A percentile compares a stretch with the other conserved stretches of the same genome.
phyloP scores from a whole-genome alignment of 2,113 vertebrate species.

The Scomber colias region DNA sequence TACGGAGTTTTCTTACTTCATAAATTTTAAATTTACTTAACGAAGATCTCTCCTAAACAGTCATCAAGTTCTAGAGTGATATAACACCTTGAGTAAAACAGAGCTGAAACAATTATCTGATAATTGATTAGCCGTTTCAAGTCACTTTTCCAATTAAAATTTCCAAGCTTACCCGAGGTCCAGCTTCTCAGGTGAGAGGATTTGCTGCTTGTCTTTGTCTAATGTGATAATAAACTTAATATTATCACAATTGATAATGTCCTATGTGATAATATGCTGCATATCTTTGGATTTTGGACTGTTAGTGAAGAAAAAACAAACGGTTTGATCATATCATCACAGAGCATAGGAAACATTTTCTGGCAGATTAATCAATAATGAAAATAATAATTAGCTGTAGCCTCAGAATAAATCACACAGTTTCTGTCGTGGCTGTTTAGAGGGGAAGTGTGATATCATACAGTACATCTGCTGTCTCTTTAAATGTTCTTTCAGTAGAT shows the following conservation, averaged over 20 bases:
- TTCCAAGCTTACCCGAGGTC: not conserved
- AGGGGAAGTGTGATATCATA: constrained; percentile 23
- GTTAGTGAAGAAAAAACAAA: not conserved
- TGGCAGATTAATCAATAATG: no score
- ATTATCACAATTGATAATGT: not conserved
- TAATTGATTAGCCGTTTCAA: constrained; percentile 6
- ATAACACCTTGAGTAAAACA: constrained; percentile 10
- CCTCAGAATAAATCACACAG: not conserved
- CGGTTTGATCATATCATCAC: not conserved
- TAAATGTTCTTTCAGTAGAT: constrained; percentile 63
- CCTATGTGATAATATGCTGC: no score
- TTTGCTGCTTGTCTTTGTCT: constrained; percentile 4
- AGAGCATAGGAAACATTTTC: no score
- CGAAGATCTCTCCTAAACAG: not conserved
- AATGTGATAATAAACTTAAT: not conserved
- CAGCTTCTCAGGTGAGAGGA: not conserved
- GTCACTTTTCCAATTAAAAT: constrained; percentile 18
- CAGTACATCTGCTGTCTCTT: constrained; percentile 53
- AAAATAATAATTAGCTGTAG: no score
- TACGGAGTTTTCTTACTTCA: not conserved
- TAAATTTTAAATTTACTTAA: not conserved
- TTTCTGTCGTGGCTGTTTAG: constrained; percentile 13
- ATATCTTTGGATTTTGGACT: not conserved
- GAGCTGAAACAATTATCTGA: not conserved
- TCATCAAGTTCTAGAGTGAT: constrained; percentile 2